These are phyloP conservation scores for Orchestia grillus DNA, from an alignment of 1,140 invertebrate genomes.

Conservation along the genomic window DNA sequence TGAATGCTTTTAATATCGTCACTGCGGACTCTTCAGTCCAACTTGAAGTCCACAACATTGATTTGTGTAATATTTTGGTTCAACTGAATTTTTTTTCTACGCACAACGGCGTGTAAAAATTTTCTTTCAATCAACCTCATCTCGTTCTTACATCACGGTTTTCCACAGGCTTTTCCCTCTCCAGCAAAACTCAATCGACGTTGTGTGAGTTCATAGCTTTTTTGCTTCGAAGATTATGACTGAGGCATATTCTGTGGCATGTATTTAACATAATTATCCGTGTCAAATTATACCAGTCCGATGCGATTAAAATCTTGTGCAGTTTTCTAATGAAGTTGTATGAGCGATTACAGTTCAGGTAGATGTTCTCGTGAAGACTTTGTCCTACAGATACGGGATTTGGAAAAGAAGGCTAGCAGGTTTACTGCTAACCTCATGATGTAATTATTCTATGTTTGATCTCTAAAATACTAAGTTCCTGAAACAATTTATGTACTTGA, in stretches of 20 bases:
- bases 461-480: background rate
- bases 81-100: too few relatives aligned
- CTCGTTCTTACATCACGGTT: background rate
- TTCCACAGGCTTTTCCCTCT: background rate
- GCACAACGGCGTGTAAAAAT: too few relatives aligned
- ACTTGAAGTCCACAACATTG: too few relatives aligned
- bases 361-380: background rate
- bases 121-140: background rate
- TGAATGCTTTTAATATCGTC: too few relatives aligned
- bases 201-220: background rate
- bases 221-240: background rate
- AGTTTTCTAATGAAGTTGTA: background rate
- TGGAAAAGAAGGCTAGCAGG: background rate
- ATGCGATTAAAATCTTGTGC: conserved; percentile 12
- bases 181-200: background rate
- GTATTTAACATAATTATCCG: conserved; percentile 48
- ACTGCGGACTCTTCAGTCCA: too few relatives aligned
- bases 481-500: background rate
- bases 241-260: background rate
- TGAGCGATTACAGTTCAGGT: background rate
- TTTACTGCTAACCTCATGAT: background rate
- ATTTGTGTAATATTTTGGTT: too few relatives aligned
- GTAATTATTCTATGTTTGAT: background rate
- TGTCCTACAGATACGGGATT: background rate
- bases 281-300: conserved; percentile 31